Conservation (phyloP, 2,113 vertebrate species). For the Laticauda colubrina region DNA sequence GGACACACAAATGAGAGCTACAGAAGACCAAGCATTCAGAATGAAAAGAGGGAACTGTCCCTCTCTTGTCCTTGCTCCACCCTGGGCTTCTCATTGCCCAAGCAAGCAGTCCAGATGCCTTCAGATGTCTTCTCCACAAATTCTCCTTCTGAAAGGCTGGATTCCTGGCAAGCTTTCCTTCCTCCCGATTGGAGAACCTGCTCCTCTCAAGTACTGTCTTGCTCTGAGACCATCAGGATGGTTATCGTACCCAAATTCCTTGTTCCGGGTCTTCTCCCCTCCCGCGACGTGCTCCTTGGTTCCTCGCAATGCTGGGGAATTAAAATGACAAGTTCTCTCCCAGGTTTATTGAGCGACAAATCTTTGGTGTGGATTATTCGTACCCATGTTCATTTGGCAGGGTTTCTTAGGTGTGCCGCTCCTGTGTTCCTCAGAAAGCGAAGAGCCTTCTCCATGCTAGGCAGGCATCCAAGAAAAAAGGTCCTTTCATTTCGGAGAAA, state of each 20-base stretch:
- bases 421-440: slow-evolving; percentile 43
- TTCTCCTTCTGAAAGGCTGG: not conserved
- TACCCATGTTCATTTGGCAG: slow-evolving; percentile 43
- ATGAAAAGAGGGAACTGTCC: not conserved
- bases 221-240: not conserved
- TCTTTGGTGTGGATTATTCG: slow-evolving; percentile 43
- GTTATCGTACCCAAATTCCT: not conserved
- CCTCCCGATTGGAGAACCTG: not conserved
- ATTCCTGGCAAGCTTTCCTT: not conserved
- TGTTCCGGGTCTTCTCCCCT: not conserved
- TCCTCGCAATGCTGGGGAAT: slow-evolving; percentile 20
- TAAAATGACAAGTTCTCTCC: slow-evolving; percentile 14
- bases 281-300: not conserved
- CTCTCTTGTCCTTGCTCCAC: not conserved
- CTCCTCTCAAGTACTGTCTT: not conserved
- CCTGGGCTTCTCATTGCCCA: not conserved
- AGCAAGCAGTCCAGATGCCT: not conserved
- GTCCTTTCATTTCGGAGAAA: slow-evolving; percentile 30
- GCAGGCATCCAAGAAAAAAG: slow-evolving; percentile 33
- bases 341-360: slow-evolving; percentile 38
- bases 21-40: not conserved
- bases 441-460: slow-evolving; percentile 39
- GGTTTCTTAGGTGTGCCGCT: slow-evolving; percentile 36
- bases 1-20: not conserved
- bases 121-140: not conserved